A percentile compares a stretch with the other conserved stretches of the same genome.
Conservation (phyloP, 1,140 invertebrate species). For the Ptiloglossa arizonensis region DNA sequence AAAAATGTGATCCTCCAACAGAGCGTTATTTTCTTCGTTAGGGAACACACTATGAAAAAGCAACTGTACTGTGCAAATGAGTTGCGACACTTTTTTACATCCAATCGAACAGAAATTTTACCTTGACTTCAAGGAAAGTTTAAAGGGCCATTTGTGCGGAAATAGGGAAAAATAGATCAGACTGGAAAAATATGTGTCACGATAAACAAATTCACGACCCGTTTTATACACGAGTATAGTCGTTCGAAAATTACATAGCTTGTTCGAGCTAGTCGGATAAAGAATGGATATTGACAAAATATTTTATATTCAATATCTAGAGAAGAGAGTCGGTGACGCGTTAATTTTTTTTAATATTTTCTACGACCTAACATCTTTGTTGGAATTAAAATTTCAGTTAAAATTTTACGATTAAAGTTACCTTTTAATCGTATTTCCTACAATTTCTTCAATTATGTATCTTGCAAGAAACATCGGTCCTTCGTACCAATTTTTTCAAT, state of each 20-base stretch:
- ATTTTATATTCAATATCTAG: background rate
- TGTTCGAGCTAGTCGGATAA: too few species aligned
- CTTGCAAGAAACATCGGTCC: too few species aligned
- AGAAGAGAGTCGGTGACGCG: background rate
- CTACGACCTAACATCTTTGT: background rate
- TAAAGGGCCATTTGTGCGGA: background rate
- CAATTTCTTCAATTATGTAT: background rate
- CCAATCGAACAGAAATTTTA: slow-evolving; percentile 9
- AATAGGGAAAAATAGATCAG: background rate
- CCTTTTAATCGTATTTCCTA: background rate
- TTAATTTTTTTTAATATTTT: background rate
- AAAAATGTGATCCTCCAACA: background rate
- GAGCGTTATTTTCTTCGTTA: background rate
- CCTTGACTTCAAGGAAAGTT: background rate
- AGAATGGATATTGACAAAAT: background rate
- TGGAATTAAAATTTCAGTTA: background rate
- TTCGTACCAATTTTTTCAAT: too few species aligned
- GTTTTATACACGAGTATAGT: background rate
- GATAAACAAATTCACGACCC: background rate
- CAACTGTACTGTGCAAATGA: background rate
- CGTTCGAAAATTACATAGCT: background rate
- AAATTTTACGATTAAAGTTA: background rate
- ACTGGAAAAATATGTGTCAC: background rate
- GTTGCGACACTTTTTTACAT: background rate
- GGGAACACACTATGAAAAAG: background rate